Base-by-base conservation (phyloP, 1,140 invertebrate genomes). In the Aphaenogaster floridana region DNA sequence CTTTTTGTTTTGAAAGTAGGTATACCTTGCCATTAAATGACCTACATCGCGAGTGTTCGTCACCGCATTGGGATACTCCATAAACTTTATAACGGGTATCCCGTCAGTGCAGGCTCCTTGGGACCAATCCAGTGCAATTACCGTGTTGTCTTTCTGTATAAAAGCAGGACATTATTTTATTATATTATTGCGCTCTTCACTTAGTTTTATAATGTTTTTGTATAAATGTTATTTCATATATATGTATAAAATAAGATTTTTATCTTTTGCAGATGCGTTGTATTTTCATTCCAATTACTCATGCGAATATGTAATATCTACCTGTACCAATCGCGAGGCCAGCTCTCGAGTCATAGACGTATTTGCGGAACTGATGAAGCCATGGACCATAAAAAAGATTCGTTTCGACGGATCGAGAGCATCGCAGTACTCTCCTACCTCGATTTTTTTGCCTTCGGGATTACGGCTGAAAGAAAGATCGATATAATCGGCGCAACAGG, bases 81-180 rank as follows among this genome's bases (percentile, higher is more conserved):
- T 0, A 0, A 54, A 0, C 0, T 63, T 50, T 0, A 77, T 0
- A 15, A 85, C 0, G 1, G 79, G 54, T 7, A 76, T 2, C 0
- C 68, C 80, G 28, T 13, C 13, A 1, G 3, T 45, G 21, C 88
- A 89, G 0, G 88, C 88, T 4, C 11, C 86, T 3, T 79, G 11
- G 0, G 68, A 66, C 88, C 88, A 89, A 50, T 89, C 66, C 2
- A 80, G 0, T 2, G 68, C 64, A 45, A 79, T 66, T 48, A 88
- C 59, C 15, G 36, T 80, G 13, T 45, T 9, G 21, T 48, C 1
- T n/a, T 68, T 57, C 88, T 89, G 13, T 39, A 28, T 28, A 39
- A 83, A 61, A 61, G 13, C 2, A 45, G 61, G 1, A 66, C 3
- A 7, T 54, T 17, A 64, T 34, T 21, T 77, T 72, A 28, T 45